Evolutionary conservation across 2,113 vertebrate genomes (phyloP).

Genomic region (Capreolus pygargus): DNA sequence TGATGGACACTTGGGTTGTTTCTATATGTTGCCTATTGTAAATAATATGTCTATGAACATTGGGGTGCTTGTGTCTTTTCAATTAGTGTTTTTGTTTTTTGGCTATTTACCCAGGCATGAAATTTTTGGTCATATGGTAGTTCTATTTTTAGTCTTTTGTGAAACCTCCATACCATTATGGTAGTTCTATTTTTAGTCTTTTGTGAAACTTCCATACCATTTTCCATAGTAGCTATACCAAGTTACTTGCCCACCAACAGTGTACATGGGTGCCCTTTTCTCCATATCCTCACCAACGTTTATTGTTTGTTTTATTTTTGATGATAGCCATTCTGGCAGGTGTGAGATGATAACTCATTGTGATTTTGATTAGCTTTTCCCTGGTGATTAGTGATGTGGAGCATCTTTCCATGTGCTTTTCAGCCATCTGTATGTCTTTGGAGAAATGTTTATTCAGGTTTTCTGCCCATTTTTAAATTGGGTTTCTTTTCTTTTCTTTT

Average conservation of each 20-base stretch:
- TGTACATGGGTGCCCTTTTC: neutral
- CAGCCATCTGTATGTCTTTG: neutral
- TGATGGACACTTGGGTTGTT: neutral
- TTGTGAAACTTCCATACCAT: neutral
- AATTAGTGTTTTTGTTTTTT: neutral
- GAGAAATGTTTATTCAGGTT: neutral
- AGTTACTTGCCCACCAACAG: neutral
- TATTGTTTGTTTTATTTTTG: neutral
- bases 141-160: neutral
- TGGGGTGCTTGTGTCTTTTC: neutral
- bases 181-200: neutral
- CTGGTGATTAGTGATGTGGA: neutral
- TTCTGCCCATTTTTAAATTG: neutral
- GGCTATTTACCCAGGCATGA: neutral
- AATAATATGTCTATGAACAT: neutral
- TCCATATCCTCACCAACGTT: neutral
- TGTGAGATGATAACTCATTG: neutral
- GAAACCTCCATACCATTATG: neutral
- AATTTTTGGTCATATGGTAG: neutral
- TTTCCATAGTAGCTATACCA: neutral
- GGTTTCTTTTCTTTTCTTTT: neutral
- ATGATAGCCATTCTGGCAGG: neutral
- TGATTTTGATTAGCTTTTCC: neutral
- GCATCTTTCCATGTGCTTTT: neutral
- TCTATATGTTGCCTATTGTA: neutral